phyloP scores from a whole-genome alignment of 37 sponge, comb jelly and placozoan species.

The Haliclona indistincta region DNA sequence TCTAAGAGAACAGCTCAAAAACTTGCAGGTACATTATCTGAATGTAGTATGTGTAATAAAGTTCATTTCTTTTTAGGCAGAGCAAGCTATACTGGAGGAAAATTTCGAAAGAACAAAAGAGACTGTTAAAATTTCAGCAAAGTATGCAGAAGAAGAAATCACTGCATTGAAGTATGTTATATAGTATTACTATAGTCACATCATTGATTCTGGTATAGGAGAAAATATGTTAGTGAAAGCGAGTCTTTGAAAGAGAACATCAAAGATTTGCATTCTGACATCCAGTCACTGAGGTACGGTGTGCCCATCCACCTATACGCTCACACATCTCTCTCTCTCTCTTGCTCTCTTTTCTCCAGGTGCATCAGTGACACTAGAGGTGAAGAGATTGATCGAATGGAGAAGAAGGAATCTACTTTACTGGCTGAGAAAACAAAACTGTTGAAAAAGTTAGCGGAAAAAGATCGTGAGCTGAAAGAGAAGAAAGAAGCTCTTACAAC shows the following conservation, averaged over 20 bases:
- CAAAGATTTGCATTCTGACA: neutral
- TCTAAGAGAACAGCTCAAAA: neutral
- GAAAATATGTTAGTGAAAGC: constrained; percentile 13
- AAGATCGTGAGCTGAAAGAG: constrained; percentile 12
- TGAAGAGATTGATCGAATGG: constrained; percentile 15
- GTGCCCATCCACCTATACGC: no score
- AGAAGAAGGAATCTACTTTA: constrained; percentile 3
- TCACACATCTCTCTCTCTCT: no score
- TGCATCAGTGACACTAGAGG: constrained; percentile 14
- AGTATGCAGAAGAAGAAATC: constrained; percentile 11
- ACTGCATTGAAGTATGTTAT: constrained; percentile 13
- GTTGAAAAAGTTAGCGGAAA: constrained; percentile 8
- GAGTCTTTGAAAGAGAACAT: constrained; percentile 9
- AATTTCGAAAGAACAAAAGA: neutral
- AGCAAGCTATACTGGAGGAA: neutral
- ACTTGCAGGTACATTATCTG: neutral
- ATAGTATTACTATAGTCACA: neutral
- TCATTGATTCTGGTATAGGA: neutral
- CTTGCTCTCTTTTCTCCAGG: constrained; percentile 1
- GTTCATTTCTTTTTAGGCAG: constrained; percentile 1
- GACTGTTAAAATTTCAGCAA: neutral
- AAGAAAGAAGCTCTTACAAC: constrained; percentile 25
- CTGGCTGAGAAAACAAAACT: constrained; percentile 8
- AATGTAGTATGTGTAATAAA: neutral
- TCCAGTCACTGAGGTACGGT: constrained; percentile 6